These are phyloP conservation scores for Drosophila ananassae DNA, from an alignment of 1,140 invertebrate species.

Conservation along the genomic window DNA sequence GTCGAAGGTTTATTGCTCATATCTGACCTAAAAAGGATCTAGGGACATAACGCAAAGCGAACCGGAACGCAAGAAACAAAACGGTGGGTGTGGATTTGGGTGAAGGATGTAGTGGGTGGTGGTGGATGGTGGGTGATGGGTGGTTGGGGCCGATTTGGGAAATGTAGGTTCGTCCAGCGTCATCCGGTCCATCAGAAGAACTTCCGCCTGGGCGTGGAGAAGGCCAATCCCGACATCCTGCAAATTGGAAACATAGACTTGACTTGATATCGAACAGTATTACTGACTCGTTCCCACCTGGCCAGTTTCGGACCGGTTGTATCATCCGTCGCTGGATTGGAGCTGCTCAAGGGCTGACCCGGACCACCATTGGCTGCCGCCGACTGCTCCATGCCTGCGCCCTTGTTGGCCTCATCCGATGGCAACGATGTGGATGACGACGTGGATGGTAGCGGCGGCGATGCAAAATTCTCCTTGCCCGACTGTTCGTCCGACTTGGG, in stretches of 20 bases:
- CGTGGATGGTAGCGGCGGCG: background rate
- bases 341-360: background rate
- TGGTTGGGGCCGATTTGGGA: background rate
- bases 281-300: conserved; percentile 17
- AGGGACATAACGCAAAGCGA: no score
- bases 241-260: conserved; percentile 11
- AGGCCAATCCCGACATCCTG: conserved; percentile 50
- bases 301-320: conserved; percentile 21
- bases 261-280: background rate
- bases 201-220: conserved; percentile 64
- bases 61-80: no score
- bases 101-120: background rate
- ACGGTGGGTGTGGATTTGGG: background rate
- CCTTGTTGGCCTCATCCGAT: background rate
- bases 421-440: background rate
- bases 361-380: background rate
- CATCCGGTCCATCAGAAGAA: conserved; percentile 52
- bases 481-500: background rate
- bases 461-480: background rate
- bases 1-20: background rate
- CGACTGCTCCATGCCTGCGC: background rate
- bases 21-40: background rate
- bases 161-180: background rate
- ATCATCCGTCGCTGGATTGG: background rate
- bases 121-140: background rate